phyloP scores from a whole-genome alignment of 2,888 invertebrate genomes.

The Chloroclystis v-ata region DNA sequence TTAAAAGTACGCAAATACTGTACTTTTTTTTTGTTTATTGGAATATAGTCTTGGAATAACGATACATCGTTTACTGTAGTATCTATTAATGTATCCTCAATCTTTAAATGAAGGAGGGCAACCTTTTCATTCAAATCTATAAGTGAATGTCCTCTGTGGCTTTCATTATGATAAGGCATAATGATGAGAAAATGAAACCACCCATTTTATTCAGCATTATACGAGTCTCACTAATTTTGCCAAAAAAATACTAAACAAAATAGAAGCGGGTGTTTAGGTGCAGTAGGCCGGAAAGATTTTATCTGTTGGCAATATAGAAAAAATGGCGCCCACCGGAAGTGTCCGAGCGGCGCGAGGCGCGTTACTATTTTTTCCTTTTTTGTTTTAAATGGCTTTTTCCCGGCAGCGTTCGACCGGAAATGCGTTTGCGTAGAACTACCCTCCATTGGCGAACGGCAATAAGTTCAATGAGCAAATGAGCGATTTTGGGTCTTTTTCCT shows the following conservation, averaged over 20 bases:
- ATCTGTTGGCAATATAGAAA: slow-evolving; percentile 79
- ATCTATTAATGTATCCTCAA: too few relatives aligned
- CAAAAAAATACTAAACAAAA: slow-evolving; percentile 65
- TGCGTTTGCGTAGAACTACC: slow-evolving; percentile 76
- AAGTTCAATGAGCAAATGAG: slow-evolving; percentile 52
- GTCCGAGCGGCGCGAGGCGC: slow-evolving; percentile 76
- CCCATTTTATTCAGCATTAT: slow-evolving; percentile 17
- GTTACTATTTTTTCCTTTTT: slow-evolving; percentile 76
- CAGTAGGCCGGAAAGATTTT: slow-evolving; percentile 78
- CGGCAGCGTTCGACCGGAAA: slow-evolving; percentile 76
- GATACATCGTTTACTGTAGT: too few relatives aligned
- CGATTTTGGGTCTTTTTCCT: slow-evolving; percentile 54
- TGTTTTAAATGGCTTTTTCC: slow-evolving; percentile 79
- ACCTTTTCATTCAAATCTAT: too few relatives aligned
- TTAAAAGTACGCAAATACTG: neutral
- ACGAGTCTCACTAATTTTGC: slow-evolving; percentile 47
- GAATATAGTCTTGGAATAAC: too few relatives aligned
- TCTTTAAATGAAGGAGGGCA: too few relatives aligned
- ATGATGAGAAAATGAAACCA: neutral
- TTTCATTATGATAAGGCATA: neutral
- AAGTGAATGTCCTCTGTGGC: too few relatives aligned
- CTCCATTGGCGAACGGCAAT: slow-evolving; percentile 56
- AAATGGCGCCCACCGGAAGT: slow-evolving; percentile 79
- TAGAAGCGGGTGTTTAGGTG: slow-evolving; percentile 65
- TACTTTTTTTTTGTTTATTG: too few relatives aligned